A percentile compares a stretch with the other conserved stretches of the same genome.
These are phyloP conservation scores for Menura novaehollandiae DNA, from an alignment of 2,113 vertebrate genomes.

Conservation along the genomic window DNA sequence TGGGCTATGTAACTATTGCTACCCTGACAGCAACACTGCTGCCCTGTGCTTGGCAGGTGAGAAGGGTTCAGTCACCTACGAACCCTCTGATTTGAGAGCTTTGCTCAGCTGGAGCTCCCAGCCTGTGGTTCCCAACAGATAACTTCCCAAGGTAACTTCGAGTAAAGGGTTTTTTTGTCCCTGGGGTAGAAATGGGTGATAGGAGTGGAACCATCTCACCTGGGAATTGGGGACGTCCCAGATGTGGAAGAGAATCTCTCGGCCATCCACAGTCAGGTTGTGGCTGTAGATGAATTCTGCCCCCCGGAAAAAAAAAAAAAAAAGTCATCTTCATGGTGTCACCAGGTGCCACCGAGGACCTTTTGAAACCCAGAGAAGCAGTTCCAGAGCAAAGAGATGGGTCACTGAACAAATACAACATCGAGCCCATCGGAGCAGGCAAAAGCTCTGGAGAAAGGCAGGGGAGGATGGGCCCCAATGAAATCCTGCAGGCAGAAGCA, in stretches of 20 bases:
- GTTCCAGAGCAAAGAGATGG: neutral
- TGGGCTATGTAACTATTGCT: neutral
- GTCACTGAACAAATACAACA: neutral
- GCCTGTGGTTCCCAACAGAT: accelerated
- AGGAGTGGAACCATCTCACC: conserved; percentile 59
- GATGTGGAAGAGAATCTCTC: conserved; percentile 80
- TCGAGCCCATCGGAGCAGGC: neutral
- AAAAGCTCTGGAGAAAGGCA: neutral
- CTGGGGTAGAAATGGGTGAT: neutral
- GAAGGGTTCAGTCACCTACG: neutral
- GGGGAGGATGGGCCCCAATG: neutral
- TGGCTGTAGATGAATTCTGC: conserved; percentile 86
- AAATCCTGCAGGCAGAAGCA: neutral
- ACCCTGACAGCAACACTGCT: neutral
- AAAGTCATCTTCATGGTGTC: neutral
- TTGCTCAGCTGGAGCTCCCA: neutral
- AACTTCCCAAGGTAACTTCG: neutral
- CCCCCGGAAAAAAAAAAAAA: neutral
- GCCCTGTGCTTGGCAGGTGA: neutral
- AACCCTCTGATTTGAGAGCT: neutral
- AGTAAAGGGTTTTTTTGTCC: neutral
- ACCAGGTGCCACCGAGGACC: neutral
- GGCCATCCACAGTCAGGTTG: conserved; percentile 74
- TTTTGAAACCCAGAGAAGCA: neutral
- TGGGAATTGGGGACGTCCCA: conserved; percentile 82